Base-by-base conservation (phyloP, 1,140 invertebrate species). In the Zaprionus inermis region DNA sequence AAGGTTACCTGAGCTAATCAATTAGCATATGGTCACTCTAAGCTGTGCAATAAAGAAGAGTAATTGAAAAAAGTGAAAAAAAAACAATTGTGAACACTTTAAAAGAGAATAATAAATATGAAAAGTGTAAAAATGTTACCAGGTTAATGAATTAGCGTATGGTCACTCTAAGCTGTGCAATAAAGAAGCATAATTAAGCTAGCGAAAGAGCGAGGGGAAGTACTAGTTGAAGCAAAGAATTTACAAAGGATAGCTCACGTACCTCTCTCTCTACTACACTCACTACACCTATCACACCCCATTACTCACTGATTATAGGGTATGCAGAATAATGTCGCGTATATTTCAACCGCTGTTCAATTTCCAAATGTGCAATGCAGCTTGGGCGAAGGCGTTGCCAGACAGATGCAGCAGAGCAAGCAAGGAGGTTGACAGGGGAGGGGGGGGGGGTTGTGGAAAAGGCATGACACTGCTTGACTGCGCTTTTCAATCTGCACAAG, bases 401-500 rank as follows among this genome's bases (percentile, higher is more conserved):
- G 44, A 57, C 41, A 44, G 38, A 2, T 7, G 7, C 38, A 44
- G 34, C 51, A 44, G 56, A 51, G 41, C 24, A 28, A 4, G 2
- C 22, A 24, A 4, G 20, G 34, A 54, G 36, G 49, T 44, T 22
- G 41, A 10, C 30, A 32, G 49, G 32, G 6, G 20, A 14, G 44
- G 5, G 24, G 28, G 10, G 24, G 5, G 24, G 24, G 32, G n/a
- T 38, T 18, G 22, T 49, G 44, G 67, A 41, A n/a, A 18, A 54
- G 44, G 67, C 46, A n/a, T 44, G 41, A 65, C 61, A 49, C 38
- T 89, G 83, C 79, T 89, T 88, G 72, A 88, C 79, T 86, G 83
- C 84, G 73, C 84, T 89, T 86, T 88, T 80, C 84, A 88, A 89
- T 89, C 84, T 80, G 52, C 70, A 80, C 79, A 79, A 82, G 77